Conservation (phyloP, 2,888 invertebrate species). For the Pheosia gnoma region DNA sequence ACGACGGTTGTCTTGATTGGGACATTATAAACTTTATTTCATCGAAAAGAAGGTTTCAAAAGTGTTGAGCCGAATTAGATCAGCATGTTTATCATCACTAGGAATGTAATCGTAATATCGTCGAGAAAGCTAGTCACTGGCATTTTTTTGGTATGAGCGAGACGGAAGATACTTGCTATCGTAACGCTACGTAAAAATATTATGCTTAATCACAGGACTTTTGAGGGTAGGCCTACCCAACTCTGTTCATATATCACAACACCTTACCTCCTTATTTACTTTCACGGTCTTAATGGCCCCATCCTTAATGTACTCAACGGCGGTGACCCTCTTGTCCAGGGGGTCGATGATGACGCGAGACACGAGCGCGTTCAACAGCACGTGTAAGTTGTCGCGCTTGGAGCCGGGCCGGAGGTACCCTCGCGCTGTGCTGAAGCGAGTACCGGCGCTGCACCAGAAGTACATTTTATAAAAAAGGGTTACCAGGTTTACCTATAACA, state of each 20-base stretch:
- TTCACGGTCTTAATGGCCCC: slow-evolving; percentile 72
- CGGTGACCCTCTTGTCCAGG: slow-evolving; percentile 77
- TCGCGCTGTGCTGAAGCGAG: slow-evolving; percentile 84
- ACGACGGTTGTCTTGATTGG: too few relatives aligned
- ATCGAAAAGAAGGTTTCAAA: too few relatives aligned
- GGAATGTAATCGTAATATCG: too few relatives aligned
- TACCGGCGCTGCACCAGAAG: slow-evolving; percentile 77
- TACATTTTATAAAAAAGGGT: not conserved
- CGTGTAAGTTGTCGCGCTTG: slow-evolving; percentile 83
- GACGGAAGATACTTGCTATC: too few relatives aligned
- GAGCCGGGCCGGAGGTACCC: slow-evolving; percentile 86
- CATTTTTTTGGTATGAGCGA: too few relatives aligned
- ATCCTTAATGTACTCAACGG: slow-evolving; percentile 85
- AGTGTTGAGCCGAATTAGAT: too few relatives aligned
- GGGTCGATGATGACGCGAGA: slow-evolving; percentile 83
- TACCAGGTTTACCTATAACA: not conserved
- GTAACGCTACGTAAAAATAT: too few relatives aligned
- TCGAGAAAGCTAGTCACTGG: too few relatives aligned
- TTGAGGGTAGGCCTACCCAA: too few relatives aligned
- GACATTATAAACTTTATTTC: too few relatives aligned
- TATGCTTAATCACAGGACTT: too few relatives aligned
- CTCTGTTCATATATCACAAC: not conserved
- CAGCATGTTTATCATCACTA: too few relatives aligned
- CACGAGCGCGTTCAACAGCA: slow-evolving; percentile 85
- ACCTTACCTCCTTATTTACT: slow-evolving; percentile 80